Base-by-base conservation (phyloP, 2,797 vertebrate species). In the Falco rusticolus region DNA sequence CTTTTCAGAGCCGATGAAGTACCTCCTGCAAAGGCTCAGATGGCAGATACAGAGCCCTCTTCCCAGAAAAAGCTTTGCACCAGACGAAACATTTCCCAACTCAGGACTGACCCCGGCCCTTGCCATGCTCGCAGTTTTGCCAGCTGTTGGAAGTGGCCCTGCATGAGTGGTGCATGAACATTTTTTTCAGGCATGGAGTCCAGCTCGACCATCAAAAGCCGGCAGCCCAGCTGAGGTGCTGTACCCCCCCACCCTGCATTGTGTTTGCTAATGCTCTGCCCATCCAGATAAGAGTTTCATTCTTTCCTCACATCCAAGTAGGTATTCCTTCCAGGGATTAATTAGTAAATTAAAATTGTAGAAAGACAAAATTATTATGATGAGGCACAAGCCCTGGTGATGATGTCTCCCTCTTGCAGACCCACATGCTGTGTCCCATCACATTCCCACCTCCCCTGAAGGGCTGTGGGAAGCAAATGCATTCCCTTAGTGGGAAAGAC, bases 301-400 rank as follows among this genome's bases (percentile, higher is more conserved):
- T 87, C 25, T 45, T 82, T 56, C 48, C 60, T 74, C 2, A 2
- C 59, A 47, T 77, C 80, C 15, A 34, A 87, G 68, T 10, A 54
- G 39, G 24, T 43, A 56, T 70, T 78, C 64, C 69, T 93, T 94
- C 95, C 84, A 96, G 78, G 33, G 77, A 87, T 93, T 91, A 95
- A 92, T 95, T 92, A 93, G 87, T 61, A 84, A 89, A 97, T 94
- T 91, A 79, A 93, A 94, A 87, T 5, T 39, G 33, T 54, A 65
- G 78, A 51, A 90, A 76, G 47, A 61, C 21, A 64, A 76, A 89
- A 50, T 51, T 4, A 29, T 69, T 13, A 65, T 29, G 18, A 69
- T 90, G 28, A 92, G 31, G 69, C 76, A 78, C 39, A 77, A 93
- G 63, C 47, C 54, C 24, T 0, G 0, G 33, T 43, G 71, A 53